Conservation (phyloP, 2,888 invertebrate genomes). For the Agrilus cyanescens region DNA sequence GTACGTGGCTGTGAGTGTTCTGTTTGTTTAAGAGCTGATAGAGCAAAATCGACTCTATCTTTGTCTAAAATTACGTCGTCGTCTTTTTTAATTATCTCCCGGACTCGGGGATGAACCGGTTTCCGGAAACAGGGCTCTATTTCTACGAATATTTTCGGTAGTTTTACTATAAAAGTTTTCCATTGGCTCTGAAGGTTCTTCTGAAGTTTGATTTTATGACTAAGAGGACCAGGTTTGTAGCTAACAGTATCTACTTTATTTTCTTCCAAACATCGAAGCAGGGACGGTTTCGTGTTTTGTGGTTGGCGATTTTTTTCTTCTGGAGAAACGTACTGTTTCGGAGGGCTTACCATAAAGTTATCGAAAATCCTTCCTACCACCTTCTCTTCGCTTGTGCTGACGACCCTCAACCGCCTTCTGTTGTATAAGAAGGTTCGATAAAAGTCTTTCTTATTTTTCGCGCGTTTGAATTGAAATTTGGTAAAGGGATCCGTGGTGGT, state of each 20-base stretch:
- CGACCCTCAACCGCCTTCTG: no score
- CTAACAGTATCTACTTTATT: conserved; percentile 28
- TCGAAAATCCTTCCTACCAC: no score
- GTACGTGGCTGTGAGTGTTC: conserved; percentile 26
- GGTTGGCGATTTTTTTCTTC: not conserved
- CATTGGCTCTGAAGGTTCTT: conserved; percentile 38
- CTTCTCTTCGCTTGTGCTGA: no score
- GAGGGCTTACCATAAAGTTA: no score
- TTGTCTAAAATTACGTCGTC: conserved; percentile 36
- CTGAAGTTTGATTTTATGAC: conserved; percentile 38
- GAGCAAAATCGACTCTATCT: conserved; percentile 45
- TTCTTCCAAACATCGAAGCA: conserved; percentile 2
- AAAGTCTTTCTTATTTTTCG: no score
- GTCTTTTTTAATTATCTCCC: conserved; percentile 31
- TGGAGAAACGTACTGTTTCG: not conserved
- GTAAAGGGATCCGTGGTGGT: no score
- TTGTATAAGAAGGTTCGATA: no score
- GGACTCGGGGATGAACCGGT: conserved; percentile 35
- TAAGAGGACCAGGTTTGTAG: conserved; percentile 47
- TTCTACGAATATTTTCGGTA: conserved; percentile 42
- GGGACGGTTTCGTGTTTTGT: conserved; percentile 5
- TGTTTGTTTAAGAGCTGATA: conserved; percentile 37
- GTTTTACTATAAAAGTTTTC: conserved; percentile 34
- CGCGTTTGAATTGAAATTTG: no score
- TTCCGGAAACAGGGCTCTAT: conserved; percentile 39